Percentiles rank a stretch among this genome's conserved stretches.
phyloP scores from a whole-genome alignment of 2,797 vertebrate genomes.

The Acropternis orthonyx region DNA sequence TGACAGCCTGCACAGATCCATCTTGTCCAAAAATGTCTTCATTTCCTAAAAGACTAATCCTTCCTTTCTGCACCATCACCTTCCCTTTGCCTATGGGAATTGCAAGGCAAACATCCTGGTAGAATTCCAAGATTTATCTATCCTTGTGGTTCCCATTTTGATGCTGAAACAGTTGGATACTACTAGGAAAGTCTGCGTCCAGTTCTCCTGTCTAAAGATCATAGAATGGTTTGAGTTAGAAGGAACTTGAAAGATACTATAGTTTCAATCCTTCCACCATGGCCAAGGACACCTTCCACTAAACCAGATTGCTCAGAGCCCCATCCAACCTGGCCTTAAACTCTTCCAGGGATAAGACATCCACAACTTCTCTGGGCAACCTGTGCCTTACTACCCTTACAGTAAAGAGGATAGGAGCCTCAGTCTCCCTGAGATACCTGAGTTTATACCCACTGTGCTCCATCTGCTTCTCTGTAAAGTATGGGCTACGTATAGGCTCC shows the following conservation, averaged over 20 bases:
- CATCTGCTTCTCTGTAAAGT: background rate
- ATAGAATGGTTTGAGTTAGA: background rate
- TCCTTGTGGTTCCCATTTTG: rapidly evolving
- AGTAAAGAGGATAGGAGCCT: background rate
- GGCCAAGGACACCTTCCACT: background rate
- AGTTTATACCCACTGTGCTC: background rate
- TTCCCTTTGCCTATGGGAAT: background rate
- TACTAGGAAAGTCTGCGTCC: background rate
- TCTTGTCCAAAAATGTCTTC: background rate
- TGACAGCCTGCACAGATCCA: background rate
- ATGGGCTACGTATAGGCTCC: rapidly evolving
- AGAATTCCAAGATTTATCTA: background rate
- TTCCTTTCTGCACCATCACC: background rate
- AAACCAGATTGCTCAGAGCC: background rate
- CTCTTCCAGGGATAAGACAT: background rate
- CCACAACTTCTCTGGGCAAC: background rate
- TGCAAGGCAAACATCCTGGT: background rate
- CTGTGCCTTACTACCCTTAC: background rate
- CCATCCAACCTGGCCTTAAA: background rate
- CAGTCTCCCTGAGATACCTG: rapidly evolving
- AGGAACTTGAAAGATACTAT: background rate
- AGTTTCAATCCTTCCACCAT: background rate
- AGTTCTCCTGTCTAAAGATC: background rate
- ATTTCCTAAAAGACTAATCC: background rate
- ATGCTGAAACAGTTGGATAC: background rate